Base-by-base conservation (phyloP, 37 sponge, comb jelly and placozoan genomes). In the Oscarella lobularis region DNA sequence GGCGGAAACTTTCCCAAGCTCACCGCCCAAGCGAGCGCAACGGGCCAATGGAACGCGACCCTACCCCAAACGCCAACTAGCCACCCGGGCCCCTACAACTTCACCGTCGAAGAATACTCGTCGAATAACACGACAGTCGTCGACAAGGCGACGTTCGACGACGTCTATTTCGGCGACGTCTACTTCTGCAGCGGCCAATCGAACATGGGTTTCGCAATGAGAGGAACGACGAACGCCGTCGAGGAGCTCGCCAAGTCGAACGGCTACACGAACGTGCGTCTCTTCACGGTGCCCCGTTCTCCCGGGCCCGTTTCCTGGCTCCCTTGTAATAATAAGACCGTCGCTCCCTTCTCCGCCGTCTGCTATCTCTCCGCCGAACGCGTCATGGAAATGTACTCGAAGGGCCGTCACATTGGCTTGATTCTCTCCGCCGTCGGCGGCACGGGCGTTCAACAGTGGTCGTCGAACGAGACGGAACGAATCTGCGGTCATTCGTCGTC, bases 131-230 rank as follows among this genome's bases (percentile, higher is more conserved):
- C 9, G 14, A 27, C 60, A 48, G 14, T 20, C 9, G 14, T 48
- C 14, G 60, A 48, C 60, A 48, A 9, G 60, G 9, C 20, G 9
- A 48, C 9, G 14, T 27, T 48, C 14, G 9, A 9, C 14, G 60
- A 48, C 60, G 20, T 48, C 60, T 48, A 27, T 48, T 48, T 48
- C 20, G 60, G 60, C 20, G 60, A 48, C 60, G 60, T 48, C 60
- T 48, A 48, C 60, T 48, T 48, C 20, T 48, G 60, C 60, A 48
- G 60, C 60, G 60, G 60, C 60, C 60, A 48, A 20, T 48, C 60
- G 60, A 48, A 48, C 20, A 48, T 48, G 60, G 60, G 14, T 27
- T 48, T 48, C 20, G 20, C 60, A 48, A 48, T 48, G 60, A 9
- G 20, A 9, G 60, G 60, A 9, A 48, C 20, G 20, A 27, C 14